Base-by-base conservation (phyloP, 2,888 invertebrate species). In the Pristionchus entomophagus region DNA sequence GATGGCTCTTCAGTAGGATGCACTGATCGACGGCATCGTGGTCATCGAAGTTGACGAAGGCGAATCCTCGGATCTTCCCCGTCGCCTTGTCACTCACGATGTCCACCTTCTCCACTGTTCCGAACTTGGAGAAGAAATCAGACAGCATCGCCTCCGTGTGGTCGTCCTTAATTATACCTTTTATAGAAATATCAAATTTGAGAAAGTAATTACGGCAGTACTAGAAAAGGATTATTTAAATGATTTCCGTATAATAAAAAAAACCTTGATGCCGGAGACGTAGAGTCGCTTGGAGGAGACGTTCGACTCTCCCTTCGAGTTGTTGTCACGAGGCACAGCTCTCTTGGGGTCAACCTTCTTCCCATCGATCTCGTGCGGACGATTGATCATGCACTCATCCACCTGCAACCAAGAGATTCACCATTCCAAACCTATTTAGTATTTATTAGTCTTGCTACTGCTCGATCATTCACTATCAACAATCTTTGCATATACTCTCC, bases 271-370 rank as follows among this genome's bases (percentile, higher is more conserved):
- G n/a, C 93, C 93, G 53, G 89, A 87, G 35, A 93, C 90, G 87
- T 90, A 93, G 29, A 93, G 87, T 19, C 92, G 87, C 83, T 92
- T 91, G 35, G 91, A 90, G 22, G 92, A 89, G 41, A 91, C 83
- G 45, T 84, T 84, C 22, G 78, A 35, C 35, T 84, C 86, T n/a
- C 80, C 80, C 35, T 59, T 56, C 29, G 77, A 49, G 35, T 53
- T 77, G 45, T 51, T 73, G 17, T 86, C 86, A 2, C 85, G 19
- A 19, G 87, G 69, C 32, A 98, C 97, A 53, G 98, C 98, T 90
- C 99, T 95, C 94, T 99, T 99, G 0, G 98, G 97, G 94, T 99
- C 99, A 2, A 99, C 98, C 85, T 97, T 96, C 90, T 97, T 95
- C 80, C 97, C 97, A 94, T 98, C 97, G 87, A 98, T 97, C 93